Base-by-base conservation (phyloP, 2,113 vertebrate genomes). In the Tachycineta bicolor region DNA sequence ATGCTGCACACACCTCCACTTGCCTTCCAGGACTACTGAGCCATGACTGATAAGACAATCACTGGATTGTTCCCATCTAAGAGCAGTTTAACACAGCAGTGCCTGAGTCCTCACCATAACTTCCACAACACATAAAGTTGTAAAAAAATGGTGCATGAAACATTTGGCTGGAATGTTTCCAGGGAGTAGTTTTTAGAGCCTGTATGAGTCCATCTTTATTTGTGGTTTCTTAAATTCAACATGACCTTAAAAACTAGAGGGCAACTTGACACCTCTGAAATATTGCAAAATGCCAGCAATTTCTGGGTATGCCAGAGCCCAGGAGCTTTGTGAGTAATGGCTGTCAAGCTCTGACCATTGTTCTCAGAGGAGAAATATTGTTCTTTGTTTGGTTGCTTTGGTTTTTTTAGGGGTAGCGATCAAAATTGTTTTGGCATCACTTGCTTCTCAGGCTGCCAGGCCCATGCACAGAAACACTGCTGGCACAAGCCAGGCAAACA, bases 401-500 rank as follows among this genome's bases (percentile, higher is more conserved):
- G 17, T 60, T 63, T 17, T 20, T 81, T 87, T 64, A 70, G 75
- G 59, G 60, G 62, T 49, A 73, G 46, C 37, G 58, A 53, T 91
- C 82, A 96, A 90, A 94, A 84, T n/a, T 64, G 26, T 41, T 94
- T 76, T 94, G 92, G 90, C 85, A 87, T 53, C 60, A 6, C 34
- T 87, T 91, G 39, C 41, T 90, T 67, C n/a, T 93, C 0, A 0
- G 37, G 56, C 81, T 87, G 81, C 68, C 94, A 78, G 76, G 43
- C 43, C 26, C 52, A 43, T 50, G 69, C 15, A 34, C 68, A 92
- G 64, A 69, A 86, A 55, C 31, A 6, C 3, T 65, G 60, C 52
- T 87, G 59, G 84, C 64, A 63, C 47, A 78, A 94, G 23, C 59
- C 83, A 81, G 34, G 73, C 76, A 82, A 82, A 83, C 21, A 20